Base-by-base conservation (phyloP, 2,888 invertebrate genomes). In the Terebella lapidaria region DNA sequence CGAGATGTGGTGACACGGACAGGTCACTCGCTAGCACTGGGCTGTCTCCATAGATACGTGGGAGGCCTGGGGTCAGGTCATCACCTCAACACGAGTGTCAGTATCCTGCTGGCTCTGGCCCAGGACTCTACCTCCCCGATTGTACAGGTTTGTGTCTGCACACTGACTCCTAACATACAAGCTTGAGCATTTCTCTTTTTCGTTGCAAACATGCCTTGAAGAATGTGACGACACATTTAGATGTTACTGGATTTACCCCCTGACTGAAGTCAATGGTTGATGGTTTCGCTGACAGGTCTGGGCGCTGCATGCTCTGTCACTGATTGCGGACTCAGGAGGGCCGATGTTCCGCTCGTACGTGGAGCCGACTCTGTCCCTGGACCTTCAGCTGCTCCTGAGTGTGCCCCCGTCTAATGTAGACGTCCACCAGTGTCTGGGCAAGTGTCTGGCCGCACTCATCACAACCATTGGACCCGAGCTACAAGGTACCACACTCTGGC, bases 321-420 rank as follows among this genome's bases (percentile, higher is more conserved):
- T 97, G 65, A 91, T 99, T 62, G 95, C 94, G 2, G 96, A 97
- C 81, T 95, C 96, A 0, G 95, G 97, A 1, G 99, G 99, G 0
- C 97, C 99, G 0, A 96, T 99, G 94, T 99, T 99, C 84, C 87
- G 96, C 25, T 88, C 92, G 27, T 99, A 94, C 81, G 95, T 97
- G 22, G 97, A 99, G 76, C 92, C 94, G 0, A 90, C 94, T 0
- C 84, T 99, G 58, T 90, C 91, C 10, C 84, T 95, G 56, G 89
- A 92, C n/a, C 82, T 99, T 61, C 93, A 94, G 75, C 84, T 96
- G 57, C 83, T 95, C 57, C 85, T 95, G 64, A 88, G 88, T 57
- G 91, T 94, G n/a, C 92, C 94, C 3, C 90, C 93, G 45, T 90
- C 90, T 60, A 87, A 89, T 73, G 91, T 79, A 29, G 94, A 95